phyloP scores from a whole-genome alignment of 2,113 vertebrate genomes.

The Nerophis lumbriciformis region DNA sequence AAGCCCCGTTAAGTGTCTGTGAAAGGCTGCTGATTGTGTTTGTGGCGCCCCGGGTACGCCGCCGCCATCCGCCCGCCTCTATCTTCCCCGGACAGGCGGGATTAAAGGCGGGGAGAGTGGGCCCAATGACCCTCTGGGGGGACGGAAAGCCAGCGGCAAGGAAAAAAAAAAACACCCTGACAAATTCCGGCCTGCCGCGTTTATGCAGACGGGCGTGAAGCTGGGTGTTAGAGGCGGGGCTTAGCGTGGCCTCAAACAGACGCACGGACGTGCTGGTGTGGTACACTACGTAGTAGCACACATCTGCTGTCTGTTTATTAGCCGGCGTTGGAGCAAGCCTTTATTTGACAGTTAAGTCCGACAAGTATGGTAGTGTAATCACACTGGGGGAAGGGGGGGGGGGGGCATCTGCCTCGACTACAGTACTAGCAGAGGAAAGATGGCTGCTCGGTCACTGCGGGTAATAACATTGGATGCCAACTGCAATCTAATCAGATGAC shows the following conservation, averaged over 20 bases:
- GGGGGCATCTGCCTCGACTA: too few species aligned
- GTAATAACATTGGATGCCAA: too few species aligned
- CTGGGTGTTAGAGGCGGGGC: conserved; percentile 21
- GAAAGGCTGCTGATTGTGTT: conserved; percentile 69
- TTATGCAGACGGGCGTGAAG: conserved; percentile 7
- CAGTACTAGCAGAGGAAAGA: too few species aligned
- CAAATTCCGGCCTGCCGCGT: conserved; percentile 20
- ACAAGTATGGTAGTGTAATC: too few species aligned
- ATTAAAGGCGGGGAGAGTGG: conserved; percentile 60
- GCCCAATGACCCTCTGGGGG: conserved; percentile 62
- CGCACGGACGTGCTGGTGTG: conserved; percentile 22
- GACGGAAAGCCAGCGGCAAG: conserved; percentile 29
- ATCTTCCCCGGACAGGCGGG: conserved; percentile 69
- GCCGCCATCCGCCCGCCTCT: conserved; percentile 54
- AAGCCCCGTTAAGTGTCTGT: conserved; percentile 65
- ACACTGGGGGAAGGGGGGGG: too few species aligned
- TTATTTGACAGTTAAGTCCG: too few species aligned
- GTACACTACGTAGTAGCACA: conserved; percentile 8
- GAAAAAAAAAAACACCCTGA: conserved; percentile 34
- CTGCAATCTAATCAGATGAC: too few species aligned
- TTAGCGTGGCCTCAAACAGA: conserved; percentile 31
- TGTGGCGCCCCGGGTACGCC: conserved; percentile 53
- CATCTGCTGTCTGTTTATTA: too few species aligned
- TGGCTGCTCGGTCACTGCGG: too few species aligned
- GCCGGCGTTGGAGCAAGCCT: too few species aligned